Base-by-base conservation (phyloP, 2,113 vertebrate genomes). In the Phaethon lepturus region DNA sequence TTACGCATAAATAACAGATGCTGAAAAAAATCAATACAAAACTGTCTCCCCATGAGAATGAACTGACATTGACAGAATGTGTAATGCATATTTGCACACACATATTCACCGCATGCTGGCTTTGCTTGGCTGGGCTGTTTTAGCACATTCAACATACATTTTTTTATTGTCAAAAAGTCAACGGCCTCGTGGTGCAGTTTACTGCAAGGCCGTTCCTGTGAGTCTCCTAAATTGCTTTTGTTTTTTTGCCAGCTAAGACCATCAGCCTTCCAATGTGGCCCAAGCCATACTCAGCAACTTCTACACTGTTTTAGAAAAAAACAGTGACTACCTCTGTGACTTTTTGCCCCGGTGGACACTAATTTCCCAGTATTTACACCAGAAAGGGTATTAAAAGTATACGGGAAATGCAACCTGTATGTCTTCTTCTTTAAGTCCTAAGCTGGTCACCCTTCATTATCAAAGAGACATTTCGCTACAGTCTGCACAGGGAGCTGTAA, bases 191-290 rank as follows among this genome's bases (percentile, higher is more conserved):
- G n/a, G 28, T 59, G 19, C 17, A 1, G 5, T 10, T 52, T 83
- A 59, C 29, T 47, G 13, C 13, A 79, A 74, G 14, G 72, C 2
- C 6, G 8, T 44, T 72, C 11, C 45, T 0, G 0, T 7, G 3
- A 91, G 33, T 62, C 8, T 76, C 13, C 12, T 69, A 58, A 81
- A 35, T 26, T 1, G 6, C 3, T 7, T 23, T 19, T 49, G 35
- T 28, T 55, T 42, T 87, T 87, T 50, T 22, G 3, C 19, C 26
- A 74, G 11, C 7, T 45, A 33, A 71, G 50, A 77, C 19, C 7
- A 50, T n/a, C 28, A 49, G 25, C 19, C 17, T 87, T 72, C n/a
- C 22, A n/a, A 0, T 38, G 7, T 42, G 13, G 31, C 15, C 17
- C 56, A 90, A 58, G 38, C 9, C 42, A 63, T 5, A 25, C 6